phyloP scores from a whole-genome alignment of 2,113 vertebrate genomes.

The Mola mola region DNA sequence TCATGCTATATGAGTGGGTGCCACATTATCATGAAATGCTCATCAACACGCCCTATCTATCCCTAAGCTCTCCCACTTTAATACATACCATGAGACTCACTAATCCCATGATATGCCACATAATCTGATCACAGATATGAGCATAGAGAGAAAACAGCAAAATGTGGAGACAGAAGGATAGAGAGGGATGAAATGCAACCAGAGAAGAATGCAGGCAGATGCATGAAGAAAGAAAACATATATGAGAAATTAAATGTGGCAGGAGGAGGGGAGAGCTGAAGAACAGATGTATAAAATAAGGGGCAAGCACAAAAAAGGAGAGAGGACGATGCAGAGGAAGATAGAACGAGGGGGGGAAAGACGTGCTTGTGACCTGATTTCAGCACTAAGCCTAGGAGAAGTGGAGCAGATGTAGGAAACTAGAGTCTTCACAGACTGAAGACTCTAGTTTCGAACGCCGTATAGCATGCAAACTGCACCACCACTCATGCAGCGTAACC shows the following conservation, averaged over 20 bases:
- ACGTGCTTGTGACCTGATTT: slow-evolving; percentile 75
- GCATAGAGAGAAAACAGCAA: slow-evolving; percentile 20
- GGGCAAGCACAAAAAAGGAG: slow-evolving; percentile 22
- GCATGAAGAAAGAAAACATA: slow-evolving; percentile 15
- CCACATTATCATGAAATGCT: slow-evolving; percentile 66
- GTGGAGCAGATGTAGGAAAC: slow-evolving; percentile 55
- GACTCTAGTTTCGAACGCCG: no score
- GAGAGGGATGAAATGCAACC: slow-evolving; percentile 24
- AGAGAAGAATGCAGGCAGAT: slow-evolving; percentile 29
- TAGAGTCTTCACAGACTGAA: slow-evolving; percentile 2
- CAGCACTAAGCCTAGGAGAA: slow-evolving; percentile 62
- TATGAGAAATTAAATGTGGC: not conserved
- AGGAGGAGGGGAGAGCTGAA: slow-evolving; percentile 12
- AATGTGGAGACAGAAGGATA: not conserved
- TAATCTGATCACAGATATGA: slow-evolving; percentile 76
- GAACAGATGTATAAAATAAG: slow-evolving; percentile 14
- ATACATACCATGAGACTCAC: slow-evolving; percentile 51
- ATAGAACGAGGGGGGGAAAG: slow-evolving; percentile 10
- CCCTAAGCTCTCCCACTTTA: slow-evolving; percentile 44
- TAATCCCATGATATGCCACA: slow-evolving; percentile 68
- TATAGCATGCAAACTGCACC: no score
- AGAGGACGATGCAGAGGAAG: slow-evolving; percentile 19
- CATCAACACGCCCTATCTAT: slow-evolving; percentile 45
- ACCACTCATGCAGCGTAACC: slow-evolving; percentile 13
- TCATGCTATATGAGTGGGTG: slow-evolving; percentile 26